Conservation (phyloP, 2,888 invertebrate genomes). For the Coelogynopora nodosa region DNA sequence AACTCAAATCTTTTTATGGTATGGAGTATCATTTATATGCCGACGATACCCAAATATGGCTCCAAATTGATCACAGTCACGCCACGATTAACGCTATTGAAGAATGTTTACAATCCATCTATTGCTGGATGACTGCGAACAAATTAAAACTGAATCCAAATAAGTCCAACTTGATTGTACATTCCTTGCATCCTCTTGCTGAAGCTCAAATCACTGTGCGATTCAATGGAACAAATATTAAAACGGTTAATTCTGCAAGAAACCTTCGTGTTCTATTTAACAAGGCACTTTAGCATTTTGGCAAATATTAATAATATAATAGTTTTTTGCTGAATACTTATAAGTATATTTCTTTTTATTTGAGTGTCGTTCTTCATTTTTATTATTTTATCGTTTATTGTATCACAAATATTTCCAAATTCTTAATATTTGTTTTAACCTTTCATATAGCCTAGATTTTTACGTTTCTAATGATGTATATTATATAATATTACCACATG, state of each 20-base stretch:
- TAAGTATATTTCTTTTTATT: no score
- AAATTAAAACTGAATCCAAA: not conserved
- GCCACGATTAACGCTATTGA: slow-evolving; percentile 1
- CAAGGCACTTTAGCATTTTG: not conserved
- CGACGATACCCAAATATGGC: slow-evolving; percentile 31
- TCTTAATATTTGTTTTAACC: no score
- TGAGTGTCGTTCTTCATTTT: no score
- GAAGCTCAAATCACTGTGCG: slow-evolving; percentile 19
- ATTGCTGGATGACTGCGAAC: slow-evolving; percentile 18
- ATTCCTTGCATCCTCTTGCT: slow-evolving; percentile 17
- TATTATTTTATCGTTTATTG: no score
- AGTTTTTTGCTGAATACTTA: no score
- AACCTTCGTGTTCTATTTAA: slow-evolving; percentile 3
- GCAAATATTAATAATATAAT: no score
- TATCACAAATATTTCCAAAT: no score
- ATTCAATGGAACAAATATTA: slow-evolving; percentile 19
- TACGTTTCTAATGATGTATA: no score
- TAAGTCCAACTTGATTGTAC: slow-evolving; percentile 28
- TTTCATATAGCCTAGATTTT: no score
- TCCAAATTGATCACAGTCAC: slow-evolving; percentile 19
- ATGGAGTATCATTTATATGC: slow-evolving; percentile 27
- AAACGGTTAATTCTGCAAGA: not conserved
- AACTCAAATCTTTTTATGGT: slow-evolving; percentile 10
- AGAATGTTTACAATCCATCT: slow-evolving; percentile 7
- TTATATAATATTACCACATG: no score